Conservation (phyloP, 2,113 vertebrate genomes). For the Mesocricetus auratus region DNA sequence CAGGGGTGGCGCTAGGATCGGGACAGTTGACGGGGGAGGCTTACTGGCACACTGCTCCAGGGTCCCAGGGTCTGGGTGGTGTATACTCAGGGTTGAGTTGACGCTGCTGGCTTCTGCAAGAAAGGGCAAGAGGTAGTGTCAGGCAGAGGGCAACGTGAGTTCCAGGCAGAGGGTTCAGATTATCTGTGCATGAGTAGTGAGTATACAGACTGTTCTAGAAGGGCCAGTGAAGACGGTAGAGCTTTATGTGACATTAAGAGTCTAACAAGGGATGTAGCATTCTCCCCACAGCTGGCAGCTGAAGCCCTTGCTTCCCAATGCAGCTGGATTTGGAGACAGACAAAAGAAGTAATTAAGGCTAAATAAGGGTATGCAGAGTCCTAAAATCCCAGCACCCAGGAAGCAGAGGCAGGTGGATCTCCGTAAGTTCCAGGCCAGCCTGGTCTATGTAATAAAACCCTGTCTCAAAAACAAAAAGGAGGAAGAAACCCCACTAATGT, state of each 20-base stretch:
- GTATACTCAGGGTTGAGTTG: constrained; percentile 23
- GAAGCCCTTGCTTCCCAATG: background rate
- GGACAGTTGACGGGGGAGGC: constrained; percentile 48
- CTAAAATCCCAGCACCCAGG: no score
- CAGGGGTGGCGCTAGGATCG: background rate
- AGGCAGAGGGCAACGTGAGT: background rate
- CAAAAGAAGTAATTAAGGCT: background rate
- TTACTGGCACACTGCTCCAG: constrained; percentile 84
- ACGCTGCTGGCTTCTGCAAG: constrained; percentile 69
- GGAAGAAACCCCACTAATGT: background rate
- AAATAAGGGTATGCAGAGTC: background rate
- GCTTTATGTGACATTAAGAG: background rate
- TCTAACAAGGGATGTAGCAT: background rate
- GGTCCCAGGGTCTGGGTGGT: background rate
- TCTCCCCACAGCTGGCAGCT: background rate
- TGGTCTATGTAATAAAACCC: background rate
- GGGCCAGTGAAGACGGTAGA: no score
- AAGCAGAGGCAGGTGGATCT: background rate
- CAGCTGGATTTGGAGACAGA: background rate
- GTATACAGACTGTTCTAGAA: background rate
- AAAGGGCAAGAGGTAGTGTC: background rate
- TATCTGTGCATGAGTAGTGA: background rate
- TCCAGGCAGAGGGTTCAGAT: background rate
- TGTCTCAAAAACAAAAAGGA: background rate
- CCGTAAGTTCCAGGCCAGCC: background rate